A percentile compares a stretch with the other conserved stretches of the same genome.
These are phyloP conservation scores for Typhlichthys subterraneus DNA, from an alignment of 2,797 vertebrate genomes.

Conservation along the genomic window DNA sequence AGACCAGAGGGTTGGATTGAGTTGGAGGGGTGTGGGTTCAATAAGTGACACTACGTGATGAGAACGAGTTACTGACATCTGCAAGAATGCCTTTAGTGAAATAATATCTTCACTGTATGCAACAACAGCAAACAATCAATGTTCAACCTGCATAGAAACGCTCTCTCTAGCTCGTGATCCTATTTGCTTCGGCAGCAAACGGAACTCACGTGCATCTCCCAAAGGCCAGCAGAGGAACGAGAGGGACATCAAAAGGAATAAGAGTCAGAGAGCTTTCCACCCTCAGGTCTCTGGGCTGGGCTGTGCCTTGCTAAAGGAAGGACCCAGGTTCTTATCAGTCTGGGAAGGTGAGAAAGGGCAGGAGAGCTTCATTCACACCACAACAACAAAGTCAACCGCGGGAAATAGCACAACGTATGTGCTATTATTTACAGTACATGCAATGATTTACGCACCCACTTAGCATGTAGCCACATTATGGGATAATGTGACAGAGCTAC, in stretches of 20 bases:
- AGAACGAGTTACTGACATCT: not conserved
- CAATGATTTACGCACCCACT: conserved; percentile 59
- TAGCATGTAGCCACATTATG: conserved; percentile 55
- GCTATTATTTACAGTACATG: conserved; percentile 33
- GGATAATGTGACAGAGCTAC: conserved; percentile 44
- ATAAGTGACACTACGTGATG: not conserved
- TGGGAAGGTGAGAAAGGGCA: conserved; percentile 28
- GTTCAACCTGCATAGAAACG: conserved; percentile 4
- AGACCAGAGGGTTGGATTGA: conserved; percentile 6
- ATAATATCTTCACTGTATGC: not conserved
- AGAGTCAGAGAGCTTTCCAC: conserved; percentile 23
- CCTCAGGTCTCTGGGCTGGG: conserved; percentile 30
- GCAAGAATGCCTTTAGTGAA: not conserved
- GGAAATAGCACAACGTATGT: conserved; percentile 49
- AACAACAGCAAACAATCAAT: conserved; percentile 10
- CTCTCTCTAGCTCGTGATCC: conserved; percentile 4
- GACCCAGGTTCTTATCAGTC: conserved; percentile 44
- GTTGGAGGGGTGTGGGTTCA: not conserved
- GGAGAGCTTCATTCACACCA: conserved; percentile 35
- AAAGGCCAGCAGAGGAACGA: conserved; percentile 33
- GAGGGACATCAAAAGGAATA: conserved; percentile 27
- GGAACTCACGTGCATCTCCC: conserved; percentile 46
- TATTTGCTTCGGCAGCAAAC: conserved; percentile 37
- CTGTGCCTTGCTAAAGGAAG: conserved; percentile 42
- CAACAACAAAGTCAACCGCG: conserved; percentile 48